Evolutionary conservation across 92 coral and sea anemone genomes (phyloP), one percentile per base, ranked within the genome.

Genomic region (Parazoanthus atlanticus): DNA sequence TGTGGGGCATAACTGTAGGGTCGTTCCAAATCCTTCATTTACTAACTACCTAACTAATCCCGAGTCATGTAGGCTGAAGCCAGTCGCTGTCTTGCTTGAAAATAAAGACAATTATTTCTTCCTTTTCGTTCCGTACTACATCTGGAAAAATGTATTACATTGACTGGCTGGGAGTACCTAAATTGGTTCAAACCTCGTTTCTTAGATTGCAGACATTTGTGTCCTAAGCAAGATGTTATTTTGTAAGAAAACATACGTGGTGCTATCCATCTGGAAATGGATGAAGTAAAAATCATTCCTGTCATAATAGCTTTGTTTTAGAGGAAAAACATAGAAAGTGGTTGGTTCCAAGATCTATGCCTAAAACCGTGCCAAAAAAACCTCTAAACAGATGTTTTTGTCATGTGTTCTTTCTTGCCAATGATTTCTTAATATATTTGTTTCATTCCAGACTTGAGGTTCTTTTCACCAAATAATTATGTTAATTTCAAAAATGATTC

Each of bases 391-490:
- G 16, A 61, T 21, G 69, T 21, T 23, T 61, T 21, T 13, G 69
- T 61, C 28, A 4, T 25, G 69, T 23, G 26, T 52, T 52, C 19
- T 52, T 15, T 52, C 19, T 52, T 52, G 58, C 58, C 58, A 46
- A 46, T 7, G 12, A 8, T 52, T 52, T 7, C 69, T 61, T 61
- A 23, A 61, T 23, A 61, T 61, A 61, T 61, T 54, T 80, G 36
- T 17, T 32, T 41, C 29, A 40, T 38, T 67, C 41, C 29, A n/a
- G 30, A n/a, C 34, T 69, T 43, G 26, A 31, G 34, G 70, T 46
- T 36, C 40, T 54, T 81, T 34, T 58, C 74, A 61, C 56, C 58
- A 65, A 81, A 58, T 81, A 16, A 81, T 82, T 16, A 30, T 34
- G 16, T 33, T 12, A 52, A 43, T 67, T 46, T 71, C 26, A 26